Evolutionary conservation across 2,113 vertebrate species (phyloP).

Genomic region (Centrocercus urophasianus): DNA sequence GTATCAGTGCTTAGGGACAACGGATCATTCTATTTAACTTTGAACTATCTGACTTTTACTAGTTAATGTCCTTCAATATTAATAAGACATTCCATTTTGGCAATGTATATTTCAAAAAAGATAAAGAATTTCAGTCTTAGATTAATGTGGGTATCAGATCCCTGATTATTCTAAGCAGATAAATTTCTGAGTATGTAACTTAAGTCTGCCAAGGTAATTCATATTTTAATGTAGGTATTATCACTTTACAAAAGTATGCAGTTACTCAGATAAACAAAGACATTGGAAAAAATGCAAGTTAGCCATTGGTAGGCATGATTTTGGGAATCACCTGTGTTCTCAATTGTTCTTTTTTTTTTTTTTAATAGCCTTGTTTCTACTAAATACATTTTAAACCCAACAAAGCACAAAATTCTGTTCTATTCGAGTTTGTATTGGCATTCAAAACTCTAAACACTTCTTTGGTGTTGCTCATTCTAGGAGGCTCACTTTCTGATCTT

Average conservation of each 20-base stretch:
- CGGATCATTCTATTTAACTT: conserved; percentile 45
- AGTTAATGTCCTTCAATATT: conserved; percentile 42
- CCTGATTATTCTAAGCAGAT: background rate
- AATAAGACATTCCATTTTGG: conserved; percentile 53
- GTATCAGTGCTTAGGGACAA: conserved; percentile 35
- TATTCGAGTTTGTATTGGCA: background rate
- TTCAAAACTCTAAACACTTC: background rate
- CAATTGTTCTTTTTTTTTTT: background rate
- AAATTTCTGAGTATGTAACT: background rate
- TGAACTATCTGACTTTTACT: conserved; percentile 58
- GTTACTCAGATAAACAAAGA: background rate
- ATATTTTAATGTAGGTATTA: background rate
- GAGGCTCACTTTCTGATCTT: background rate
- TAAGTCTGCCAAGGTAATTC: background rate
- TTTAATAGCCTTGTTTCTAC: background rate
- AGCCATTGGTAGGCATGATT: background rate
- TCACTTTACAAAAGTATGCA: background rate
- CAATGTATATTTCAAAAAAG: conserved; percentile 40
- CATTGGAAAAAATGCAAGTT: background rate
- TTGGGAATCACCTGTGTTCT: background rate
- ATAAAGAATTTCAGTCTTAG: conserved; percentile 12
- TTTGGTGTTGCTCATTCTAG: background rate
- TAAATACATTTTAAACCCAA: background rate
- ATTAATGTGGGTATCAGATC: background rate
- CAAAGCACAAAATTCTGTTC: background rate